Base-by-base conservation (phyloP, 1,140 invertebrate species). In the Trachymyrmex cornetzi region DNA sequence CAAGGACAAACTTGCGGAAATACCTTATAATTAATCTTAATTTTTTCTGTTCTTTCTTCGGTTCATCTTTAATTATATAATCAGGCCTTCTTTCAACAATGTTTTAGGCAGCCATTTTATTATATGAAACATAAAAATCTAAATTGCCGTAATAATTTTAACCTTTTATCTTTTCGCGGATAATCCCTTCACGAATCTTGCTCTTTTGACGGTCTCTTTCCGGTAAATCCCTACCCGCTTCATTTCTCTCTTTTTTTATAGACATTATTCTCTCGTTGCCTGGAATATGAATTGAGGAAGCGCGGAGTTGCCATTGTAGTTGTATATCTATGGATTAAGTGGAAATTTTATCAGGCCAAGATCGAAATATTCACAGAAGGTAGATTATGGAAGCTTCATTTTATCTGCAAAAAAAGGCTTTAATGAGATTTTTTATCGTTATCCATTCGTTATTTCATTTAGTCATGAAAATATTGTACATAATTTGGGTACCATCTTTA, bases 101-200 rank as follows among this genome's bases (percentile, higher is more conserved):
- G 16, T 24, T 57, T 71, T 84, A 72, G 19, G 38, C 7, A 55
- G 38, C 50, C 38, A 79, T 86, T 90, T 88, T 81, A 53, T 89
- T 75, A 86, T 24, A 22, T 27, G 4, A 63, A 69, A 48, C 66
- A 85, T 88, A 86, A 81, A 86, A 67, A 63, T 19, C 27, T 53
- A 63, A 77, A 90, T 77, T 79, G 53, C 30, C n/a, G 19, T 50
- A 59, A 77, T 77, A 90, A 81, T 84, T 74, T 77, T 63, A 81
- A 90, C 57, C 34, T 90, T 86, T 90, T 71, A n/a, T 87, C 87
- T 90, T 69, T 71, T 72, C 34, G 44, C 22, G 57, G 22, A 61
- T 77, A 27, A n/a, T 67, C 34, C 12, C 27, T 44, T 64, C 61
- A 34, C 14, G 12, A 80, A 55, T 50, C 63, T 69, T 44, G 22